Evolutionary conservation across 2,888 invertebrate genomes (phyloP).

Genomic region (Melinopterus prodromus): DNA sequence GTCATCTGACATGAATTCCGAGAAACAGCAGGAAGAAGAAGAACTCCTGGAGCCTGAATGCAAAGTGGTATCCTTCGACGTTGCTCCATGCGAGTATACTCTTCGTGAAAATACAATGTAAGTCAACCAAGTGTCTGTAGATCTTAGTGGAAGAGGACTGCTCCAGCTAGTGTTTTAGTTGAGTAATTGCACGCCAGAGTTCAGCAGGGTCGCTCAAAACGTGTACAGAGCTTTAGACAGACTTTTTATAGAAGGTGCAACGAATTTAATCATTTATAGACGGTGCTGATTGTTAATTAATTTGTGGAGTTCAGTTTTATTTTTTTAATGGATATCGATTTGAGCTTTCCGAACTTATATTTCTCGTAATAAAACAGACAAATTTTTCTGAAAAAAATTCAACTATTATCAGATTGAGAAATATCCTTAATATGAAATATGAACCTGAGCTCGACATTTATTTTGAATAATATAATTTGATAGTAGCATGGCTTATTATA

Average conservation of each 20-base stretch:
- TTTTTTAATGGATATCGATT: background rate
- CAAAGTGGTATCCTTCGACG: conserved; percentile 32
- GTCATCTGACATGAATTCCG: background rate
- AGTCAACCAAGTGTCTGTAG: conserved; percentile 40
- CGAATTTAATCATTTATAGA: background rate
- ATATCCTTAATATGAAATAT: too few relatives aligned
- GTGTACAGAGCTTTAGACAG: background rate
- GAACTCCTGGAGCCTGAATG: conserved; percentile 25
- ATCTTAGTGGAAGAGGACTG: background rate
- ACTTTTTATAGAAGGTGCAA: background rate
- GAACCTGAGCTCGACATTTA: background rate
- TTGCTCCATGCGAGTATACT: conserved; percentile 26
- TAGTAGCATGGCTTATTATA: background rate
- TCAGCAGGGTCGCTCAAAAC: background rate
- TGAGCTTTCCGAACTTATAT: too few relatives aligned
- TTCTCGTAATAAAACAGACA: too few relatives aligned
- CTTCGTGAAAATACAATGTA: conserved; percentile 51
- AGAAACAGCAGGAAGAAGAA: conserved; percentile 6
- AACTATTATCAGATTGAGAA: too few relatives aligned
- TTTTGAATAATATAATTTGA: background rate
- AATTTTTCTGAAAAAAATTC: too few relatives aligned
- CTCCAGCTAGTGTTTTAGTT: conserved; percentile 19
- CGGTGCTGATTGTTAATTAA: background rate
- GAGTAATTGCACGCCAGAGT: conserved; percentile 12
- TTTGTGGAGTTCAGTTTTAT: background rate